Evolutionary conservation across 2,888 invertebrate species (phyloP).

Genomic region (Andrena bicolor): DNA sequence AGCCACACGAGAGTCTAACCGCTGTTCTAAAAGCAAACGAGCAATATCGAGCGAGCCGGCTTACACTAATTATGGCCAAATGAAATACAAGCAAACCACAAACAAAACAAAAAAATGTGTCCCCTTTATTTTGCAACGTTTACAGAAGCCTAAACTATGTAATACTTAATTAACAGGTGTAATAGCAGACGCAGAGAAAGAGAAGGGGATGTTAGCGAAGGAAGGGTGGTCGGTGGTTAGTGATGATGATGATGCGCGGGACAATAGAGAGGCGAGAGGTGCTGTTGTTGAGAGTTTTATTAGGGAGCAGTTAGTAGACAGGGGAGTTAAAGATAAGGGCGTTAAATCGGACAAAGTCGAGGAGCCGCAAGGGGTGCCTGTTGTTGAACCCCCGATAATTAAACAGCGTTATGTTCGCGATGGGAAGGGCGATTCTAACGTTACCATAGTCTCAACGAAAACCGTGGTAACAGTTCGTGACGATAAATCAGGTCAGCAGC

Average conservation of each 20-base stretch:
- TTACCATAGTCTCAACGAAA: constrained; percentile 69
- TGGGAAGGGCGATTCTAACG: constrained; percentile 68
- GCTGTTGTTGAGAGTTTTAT: constrained; percentile 76
- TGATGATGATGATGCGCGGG: constrained; percentile 83
- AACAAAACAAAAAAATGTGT: constrained; percentile 69
- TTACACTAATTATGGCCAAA: constrained; percentile 83
- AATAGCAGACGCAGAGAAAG: constrained; percentile 85
- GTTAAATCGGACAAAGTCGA: constrained; percentile 26
- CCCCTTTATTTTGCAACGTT: constrained; percentile 70
- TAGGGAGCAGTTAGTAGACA: constrained; percentile 61
- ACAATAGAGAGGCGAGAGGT: constrained; percentile 82
- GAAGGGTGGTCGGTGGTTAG: constrained; percentile 85
- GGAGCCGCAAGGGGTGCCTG: constrained; percentile 34
- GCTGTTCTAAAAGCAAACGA: constrained; percentile 80
- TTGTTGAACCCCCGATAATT: constrained; percentile 73
- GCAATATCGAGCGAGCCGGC: constrained; percentile 83
- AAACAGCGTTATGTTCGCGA: constrained; percentile 72
- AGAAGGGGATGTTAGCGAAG: constrained; percentile 85
- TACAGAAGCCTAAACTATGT: constrained; percentile 83
- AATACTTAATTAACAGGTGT: constrained; percentile 85
- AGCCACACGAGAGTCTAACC: constrained; percentile 83
- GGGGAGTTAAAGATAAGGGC: constrained; percentile 43
- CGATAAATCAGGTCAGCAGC: constrained; percentile 66
- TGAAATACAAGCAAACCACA: constrained; percentile 63
- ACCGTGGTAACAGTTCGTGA: constrained; percentile 70